phyloP scores from a whole-genome alignment of 2,888 invertebrate species.

The Automeris io region DNA sequence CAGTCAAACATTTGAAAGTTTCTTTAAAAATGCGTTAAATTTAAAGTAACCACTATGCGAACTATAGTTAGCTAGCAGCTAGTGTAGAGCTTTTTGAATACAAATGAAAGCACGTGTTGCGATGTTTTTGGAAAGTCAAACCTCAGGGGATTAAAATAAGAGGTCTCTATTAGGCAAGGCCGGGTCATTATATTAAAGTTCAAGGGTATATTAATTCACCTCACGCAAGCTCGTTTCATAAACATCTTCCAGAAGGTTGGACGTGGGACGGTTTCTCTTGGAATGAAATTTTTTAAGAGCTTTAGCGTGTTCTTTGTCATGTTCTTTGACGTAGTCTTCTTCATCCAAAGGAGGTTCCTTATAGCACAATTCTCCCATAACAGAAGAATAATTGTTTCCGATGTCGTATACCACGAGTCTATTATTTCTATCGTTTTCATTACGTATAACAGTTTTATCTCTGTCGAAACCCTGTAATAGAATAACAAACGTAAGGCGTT shows the following conservation, averaged over 20 bases:
- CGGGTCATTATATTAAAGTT: too few species aligned
- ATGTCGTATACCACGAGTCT: conserved; percentile 8
- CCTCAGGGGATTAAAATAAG: too few species aligned
- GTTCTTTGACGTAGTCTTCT: conserved; percentile 9
- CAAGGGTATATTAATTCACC: conserved; percentile 1
- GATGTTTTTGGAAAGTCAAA: too few species aligned
- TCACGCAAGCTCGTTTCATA: conserved; percentile 8
- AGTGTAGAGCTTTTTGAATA: too few species aligned
- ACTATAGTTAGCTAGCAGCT: too few species aligned
- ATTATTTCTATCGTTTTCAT: conserved; percentile 14
- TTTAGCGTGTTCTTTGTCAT: conserved; percentile 6
- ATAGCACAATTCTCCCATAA: conserved; percentile 10
- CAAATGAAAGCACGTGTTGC: too few species aligned
- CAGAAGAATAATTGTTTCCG: conserved; percentile 6
- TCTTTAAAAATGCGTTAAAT: too few species aligned
- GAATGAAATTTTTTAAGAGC: conserved; percentile 10
- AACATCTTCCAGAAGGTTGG: conserved; percentile 10
- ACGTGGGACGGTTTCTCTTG: conserved; percentile 8
- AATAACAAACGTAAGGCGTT: not conserved
- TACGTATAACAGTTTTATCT: conserved; percentile 2
- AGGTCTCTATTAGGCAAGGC: too few species aligned
- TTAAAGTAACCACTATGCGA: too few species aligned
- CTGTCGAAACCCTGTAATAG: conserved; percentile 11
- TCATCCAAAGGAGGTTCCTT: conserved; percentile 9
- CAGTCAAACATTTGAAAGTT: too few species aligned